phyloP scores from a whole-genome alignment of 2,888 invertebrate genomes.

The Anthophora plumipes region DNA sequence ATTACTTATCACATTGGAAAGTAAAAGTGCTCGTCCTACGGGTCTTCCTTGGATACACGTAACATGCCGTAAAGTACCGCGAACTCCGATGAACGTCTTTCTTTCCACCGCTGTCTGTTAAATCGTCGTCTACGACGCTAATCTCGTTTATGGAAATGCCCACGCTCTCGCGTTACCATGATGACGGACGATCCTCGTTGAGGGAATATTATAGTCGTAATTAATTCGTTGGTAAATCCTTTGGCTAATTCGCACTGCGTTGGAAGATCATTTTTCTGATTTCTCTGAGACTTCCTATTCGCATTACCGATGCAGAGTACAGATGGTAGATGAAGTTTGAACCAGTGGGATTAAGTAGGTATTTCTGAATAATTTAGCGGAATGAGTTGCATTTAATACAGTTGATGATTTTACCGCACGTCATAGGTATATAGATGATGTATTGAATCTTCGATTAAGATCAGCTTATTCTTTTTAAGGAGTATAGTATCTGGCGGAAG shows the following conservation, averaged over 20 bases:
- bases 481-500: not conserved
- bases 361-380: not conserved
- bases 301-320: not conserved
- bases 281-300: not conserved
- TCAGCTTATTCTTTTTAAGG: not conserved
- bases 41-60: constrained; percentile 35
- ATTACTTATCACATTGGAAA: constrained; percentile 75
- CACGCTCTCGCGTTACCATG: constrained; percentile 32
- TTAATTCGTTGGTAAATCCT: constrained; percentile 14
- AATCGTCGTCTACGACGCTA: constrained; percentile 20
- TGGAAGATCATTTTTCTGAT: constrained; percentile 13
- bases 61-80: constrained; percentile 33
- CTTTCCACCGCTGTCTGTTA: constrained; percentile 20
- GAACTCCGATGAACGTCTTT: constrained; percentile 32
- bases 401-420: not conserved
- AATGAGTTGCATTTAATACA: not conserved
- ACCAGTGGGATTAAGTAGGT: not conserved
- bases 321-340: not conserved
- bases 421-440: not conserved
- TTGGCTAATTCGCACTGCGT: not conserved
- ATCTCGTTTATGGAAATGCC: constrained; percentile 46
- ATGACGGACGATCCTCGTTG: constrained; percentile 4
- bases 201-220: constrained; percentile 4
- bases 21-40: constrained; percentile 73
- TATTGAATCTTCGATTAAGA: not conserved